Conservation (phyloP, 2,797 vertebrate genomes). For the Fringilla coelebs region DNA sequence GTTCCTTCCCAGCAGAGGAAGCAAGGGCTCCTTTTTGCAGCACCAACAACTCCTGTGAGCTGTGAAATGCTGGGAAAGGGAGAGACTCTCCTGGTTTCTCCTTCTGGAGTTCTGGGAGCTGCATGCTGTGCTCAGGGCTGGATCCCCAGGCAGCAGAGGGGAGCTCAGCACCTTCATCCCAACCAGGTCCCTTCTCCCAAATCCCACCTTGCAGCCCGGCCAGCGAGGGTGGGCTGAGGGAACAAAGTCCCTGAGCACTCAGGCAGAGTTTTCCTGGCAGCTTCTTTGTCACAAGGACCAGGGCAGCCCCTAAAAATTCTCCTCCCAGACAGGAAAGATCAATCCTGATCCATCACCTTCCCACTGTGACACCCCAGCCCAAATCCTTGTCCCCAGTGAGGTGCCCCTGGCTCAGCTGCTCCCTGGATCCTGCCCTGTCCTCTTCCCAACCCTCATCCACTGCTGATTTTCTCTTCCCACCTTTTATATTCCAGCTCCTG, state of each 20-base stretch:
- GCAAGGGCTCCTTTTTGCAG: not conserved
- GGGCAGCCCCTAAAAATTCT: rapidly evolving
- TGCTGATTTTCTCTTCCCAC: not conserved
- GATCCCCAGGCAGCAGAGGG: not conserved
- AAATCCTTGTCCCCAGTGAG: not conserved
- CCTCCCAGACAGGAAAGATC: rapidly evolving
- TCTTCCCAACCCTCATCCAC: not conserved
- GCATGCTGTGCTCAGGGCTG: not conserved
- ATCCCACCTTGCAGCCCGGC: not conserved
- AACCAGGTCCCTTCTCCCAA: not conserved
- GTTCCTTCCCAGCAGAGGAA: not conserved
- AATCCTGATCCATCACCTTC: not conserved
- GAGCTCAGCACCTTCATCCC: not conserved
- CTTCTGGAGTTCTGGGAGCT: not conserved
- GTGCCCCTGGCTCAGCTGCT: not conserved
- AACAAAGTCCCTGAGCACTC: rapidly evolving
- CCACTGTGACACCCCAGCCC: not conserved
- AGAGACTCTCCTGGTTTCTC: rapidly evolving
- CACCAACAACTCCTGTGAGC: not conserved
- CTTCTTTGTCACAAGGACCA: not conserved
- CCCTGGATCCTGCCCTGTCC: not conserved
- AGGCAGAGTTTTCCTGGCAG: not conserved
- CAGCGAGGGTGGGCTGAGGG: not conserved
- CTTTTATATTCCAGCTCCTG: not conserved
- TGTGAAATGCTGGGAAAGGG: not conserved